Evolutionary conservation across 2,113 vertebrate genomes (phyloP), one percentile per base, ranked within the genome.

Genomic region (Sardina pilchardus): DNA sequence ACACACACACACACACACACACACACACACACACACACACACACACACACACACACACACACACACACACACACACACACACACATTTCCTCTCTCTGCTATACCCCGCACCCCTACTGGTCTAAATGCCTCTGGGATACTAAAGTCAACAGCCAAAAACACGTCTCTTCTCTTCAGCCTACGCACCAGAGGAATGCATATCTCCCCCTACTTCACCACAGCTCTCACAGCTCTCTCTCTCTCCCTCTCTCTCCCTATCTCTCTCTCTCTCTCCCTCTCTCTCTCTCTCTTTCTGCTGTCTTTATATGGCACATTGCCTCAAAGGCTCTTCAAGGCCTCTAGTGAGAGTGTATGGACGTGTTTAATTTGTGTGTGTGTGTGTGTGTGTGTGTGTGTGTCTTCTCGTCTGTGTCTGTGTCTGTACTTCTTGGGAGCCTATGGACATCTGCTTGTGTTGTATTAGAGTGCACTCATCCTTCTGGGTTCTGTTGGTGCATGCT

Each of bases 131-230:
- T 93, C 86, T 86, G 87, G 92, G 92, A 92, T 92, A 93, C 91
- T 92, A 92, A 93, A 94, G 87, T 71, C 43, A 93, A 93, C 92
- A 94, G 90, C 90, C 90, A 92, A 91, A 86, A 93, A 92, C 92
- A 91, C 85, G 88, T 93, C 90, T 93, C 89, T 88, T 93, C 91
- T 93, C 89, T 88, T 93, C 91, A 84, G 87, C 91, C 89, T 88
- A 91, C 87, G 85, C 91, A 88, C 90, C 91, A 91, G 90, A 93
- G 92, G 91, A 92, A 94, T 92, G 91, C 90, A 90, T 87, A 86
- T 89, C 91, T 82, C 43, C 82, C 80, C 10, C 34, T 85, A 47
- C 19, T 87, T 85, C 53, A 81, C 87, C 83, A 88, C 91, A 87
- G 88, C 89, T 89, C 90, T 90, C 39, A 34, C 87, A 59, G 78